phyloP scores from a whole-genome alignment of 2,888 invertebrate species.

The Phalera bucephala region DNA sequence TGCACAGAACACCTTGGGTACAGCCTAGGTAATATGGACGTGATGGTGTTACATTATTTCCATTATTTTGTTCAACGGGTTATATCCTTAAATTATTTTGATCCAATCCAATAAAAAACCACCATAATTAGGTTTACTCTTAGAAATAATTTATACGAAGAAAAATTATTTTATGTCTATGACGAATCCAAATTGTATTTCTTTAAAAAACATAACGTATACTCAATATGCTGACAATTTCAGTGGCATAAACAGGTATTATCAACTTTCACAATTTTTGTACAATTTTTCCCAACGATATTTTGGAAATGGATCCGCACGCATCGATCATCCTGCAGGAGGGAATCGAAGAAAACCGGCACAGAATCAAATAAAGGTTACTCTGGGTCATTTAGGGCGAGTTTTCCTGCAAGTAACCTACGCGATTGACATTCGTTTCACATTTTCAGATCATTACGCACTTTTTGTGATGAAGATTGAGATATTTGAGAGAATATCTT shows the following conservation, averaged over 20 bases:
- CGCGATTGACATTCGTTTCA: conserved; percentile 12
- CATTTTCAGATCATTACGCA: conserved; percentile 8
- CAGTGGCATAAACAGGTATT: background rate
- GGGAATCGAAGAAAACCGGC: conserved; percentile 11
- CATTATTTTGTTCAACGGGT: too few species aligned
- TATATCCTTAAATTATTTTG: too few species aligned
- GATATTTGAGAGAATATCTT: too few species aligned
- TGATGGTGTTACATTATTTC: too few species aligned
- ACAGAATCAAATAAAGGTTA: conserved; percentile 24
- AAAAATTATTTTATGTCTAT: too few species aligned
- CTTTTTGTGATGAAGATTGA: conserved; percentile 9
- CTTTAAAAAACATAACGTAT: background rate
- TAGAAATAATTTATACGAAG: too few species aligned
- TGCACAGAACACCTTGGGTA: too few species aligned
- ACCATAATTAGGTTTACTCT: too few species aligned
- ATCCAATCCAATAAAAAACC: too few species aligned
- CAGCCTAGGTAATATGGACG: too few species aligned
- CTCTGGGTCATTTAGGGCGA: conserved; percentile 13
- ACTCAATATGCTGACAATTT: background rate
- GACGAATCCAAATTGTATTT: too few species aligned
- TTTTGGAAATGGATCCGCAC: conserved; percentile 3
- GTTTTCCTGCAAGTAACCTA: too few species aligned
- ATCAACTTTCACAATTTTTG: conserved; percentile 6
- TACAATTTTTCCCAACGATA: conserved; percentile 7
- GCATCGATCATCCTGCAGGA: conserved; percentile 16